Percentiles rank a stretch among this genome's conserved stretches.
Evolutionary conservation across 2,797 vertebrate species (phyloP).

Genomic region (Setipinna tenuifilis): DNA sequence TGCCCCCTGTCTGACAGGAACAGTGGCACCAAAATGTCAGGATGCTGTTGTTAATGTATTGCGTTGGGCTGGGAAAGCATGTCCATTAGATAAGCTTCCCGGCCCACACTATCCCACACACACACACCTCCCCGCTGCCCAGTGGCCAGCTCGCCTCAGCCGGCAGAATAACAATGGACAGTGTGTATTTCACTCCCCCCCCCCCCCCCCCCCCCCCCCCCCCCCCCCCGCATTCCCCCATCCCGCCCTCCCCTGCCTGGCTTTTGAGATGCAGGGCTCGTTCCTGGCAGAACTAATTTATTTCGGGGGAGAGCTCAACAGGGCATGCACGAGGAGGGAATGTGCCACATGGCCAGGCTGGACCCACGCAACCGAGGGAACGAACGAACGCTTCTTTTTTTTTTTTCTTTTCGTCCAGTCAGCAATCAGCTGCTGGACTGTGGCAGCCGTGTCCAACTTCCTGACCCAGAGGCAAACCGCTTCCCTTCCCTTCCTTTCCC

Average conservation of each 20-base stretch:
- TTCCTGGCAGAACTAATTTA: constrained; percentile 27
- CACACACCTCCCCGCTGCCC: neutral
- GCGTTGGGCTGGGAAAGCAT: neutral
- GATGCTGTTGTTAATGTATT: neutral
- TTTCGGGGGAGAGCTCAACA: neutral
- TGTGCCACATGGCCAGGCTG: neutral
- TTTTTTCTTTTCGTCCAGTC: constrained; percentile 2
- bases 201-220: neutral
- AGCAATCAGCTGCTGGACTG: constrained; percentile 7
- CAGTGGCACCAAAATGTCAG: neutral
- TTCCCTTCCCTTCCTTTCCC: neutral
- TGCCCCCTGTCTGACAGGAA: neutral
- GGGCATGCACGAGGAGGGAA: neutral
- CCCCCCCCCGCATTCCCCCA: no score
- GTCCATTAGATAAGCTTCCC: constrained; percentile 4
- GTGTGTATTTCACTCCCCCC: neutral
- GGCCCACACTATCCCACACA: neutral
- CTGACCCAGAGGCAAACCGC: constrained; percentile 20
- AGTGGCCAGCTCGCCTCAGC: neutral
- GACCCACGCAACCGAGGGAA: neutral
- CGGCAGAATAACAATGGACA: constrained; percentile 6
- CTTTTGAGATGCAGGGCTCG: neutral
- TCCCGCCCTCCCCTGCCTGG: neutral
- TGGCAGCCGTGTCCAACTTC: constrained; percentile 10
- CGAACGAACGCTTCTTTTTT: no score